Conservation (phyloP, 1,140 invertebrate genomes). For the Paraescarpia echinospica region DNA sequence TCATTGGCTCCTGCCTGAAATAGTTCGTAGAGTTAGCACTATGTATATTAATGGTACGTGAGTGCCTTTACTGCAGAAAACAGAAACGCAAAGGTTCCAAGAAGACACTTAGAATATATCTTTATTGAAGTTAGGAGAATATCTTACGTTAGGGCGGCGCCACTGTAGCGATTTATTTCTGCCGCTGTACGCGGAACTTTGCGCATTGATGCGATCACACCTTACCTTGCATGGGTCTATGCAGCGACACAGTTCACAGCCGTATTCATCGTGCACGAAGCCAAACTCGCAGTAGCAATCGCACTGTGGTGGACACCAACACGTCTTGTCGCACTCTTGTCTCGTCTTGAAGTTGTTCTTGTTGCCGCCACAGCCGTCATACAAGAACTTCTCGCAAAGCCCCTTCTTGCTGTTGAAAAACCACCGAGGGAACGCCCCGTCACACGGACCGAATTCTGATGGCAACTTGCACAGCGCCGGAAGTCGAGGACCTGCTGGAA, state of each 20-base stretch:
- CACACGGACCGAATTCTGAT: constrained; percentile 40
- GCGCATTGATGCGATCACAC: too few species aligned
- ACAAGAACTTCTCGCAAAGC: constrained; percentile 54
- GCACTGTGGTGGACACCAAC: constrained; percentile 17
- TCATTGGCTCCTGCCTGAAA: too few species aligned
- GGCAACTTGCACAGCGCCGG: constrained; percentile 8
- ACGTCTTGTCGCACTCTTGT: constrained; percentile 36
- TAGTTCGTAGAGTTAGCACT: too few species aligned
- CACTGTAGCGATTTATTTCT: too few species aligned
- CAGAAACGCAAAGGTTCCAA: too few species aligned
- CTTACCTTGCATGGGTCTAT: constrained; percentile 2
- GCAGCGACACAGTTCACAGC: not conserved
- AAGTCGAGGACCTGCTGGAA: not conserved
- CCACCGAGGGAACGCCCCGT: constrained; percentile 47
- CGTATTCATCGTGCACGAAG: not conserved
- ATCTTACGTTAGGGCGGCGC: too few species aligned
- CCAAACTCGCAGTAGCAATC: not conserved
- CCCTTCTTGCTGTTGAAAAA: constrained; percentile 54
- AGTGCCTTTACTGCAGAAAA: too few species aligned
- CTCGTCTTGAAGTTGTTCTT: constrained; percentile 53
- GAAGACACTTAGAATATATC: too few species aligned
- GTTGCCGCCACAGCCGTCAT: constrained; percentile 57
- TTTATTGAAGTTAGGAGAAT: too few species aligned
- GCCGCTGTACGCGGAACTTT: too few species aligned
- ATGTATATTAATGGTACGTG: too few species aligned